Conservation (phyloP, 2,113 vertebrate species). For the Zootoca vivipara region DNA sequence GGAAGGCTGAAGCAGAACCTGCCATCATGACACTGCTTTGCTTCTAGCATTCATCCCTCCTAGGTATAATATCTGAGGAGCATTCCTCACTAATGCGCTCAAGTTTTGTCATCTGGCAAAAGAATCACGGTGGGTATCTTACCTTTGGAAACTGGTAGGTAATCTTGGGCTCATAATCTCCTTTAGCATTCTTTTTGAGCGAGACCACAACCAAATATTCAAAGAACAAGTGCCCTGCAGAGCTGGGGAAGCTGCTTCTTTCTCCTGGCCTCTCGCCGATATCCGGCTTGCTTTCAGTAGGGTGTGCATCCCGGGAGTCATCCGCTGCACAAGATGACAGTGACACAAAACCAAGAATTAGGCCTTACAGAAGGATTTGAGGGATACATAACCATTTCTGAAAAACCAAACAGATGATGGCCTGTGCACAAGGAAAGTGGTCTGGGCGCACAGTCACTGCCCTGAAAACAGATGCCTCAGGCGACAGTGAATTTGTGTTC, state of each 20-base stretch:
- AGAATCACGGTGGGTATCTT: constrained; percentile 16
- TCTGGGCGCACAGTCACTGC: not conserved
- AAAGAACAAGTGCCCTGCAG: constrained; percentile 90
- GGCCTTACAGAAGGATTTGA: not conserved
- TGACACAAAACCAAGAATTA: not conserved
- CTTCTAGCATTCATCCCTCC: not conserved
- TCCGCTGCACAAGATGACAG: constrained; percentile 61
- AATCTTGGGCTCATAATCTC: constrained; percentile 87
- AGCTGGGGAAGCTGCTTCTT: constrained; percentile 57
- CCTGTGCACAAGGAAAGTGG: not conserved
- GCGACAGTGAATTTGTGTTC: not conserved
- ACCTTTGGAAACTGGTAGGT: constrained; percentile 98
- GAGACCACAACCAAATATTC: constrained; percentile 96
- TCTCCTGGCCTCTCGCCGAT: constrained; percentile 42
- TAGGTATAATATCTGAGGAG: not conserved
- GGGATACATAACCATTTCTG: not conserved
- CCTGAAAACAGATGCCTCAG: not conserved
- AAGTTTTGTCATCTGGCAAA: too few species aligned
- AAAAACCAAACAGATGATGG: not conserved
- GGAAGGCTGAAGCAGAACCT: not conserved
- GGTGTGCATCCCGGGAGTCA: constrained; percentile 32
- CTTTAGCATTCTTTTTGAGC: constrained; percentile 75
- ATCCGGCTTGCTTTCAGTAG: constrained; percentile 36
- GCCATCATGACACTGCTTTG: too few species aligned
- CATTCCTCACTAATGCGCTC: not conserved